Conservation (phyloP, 2,113 vertebrate species). For the Malurus elegans region DNA sequence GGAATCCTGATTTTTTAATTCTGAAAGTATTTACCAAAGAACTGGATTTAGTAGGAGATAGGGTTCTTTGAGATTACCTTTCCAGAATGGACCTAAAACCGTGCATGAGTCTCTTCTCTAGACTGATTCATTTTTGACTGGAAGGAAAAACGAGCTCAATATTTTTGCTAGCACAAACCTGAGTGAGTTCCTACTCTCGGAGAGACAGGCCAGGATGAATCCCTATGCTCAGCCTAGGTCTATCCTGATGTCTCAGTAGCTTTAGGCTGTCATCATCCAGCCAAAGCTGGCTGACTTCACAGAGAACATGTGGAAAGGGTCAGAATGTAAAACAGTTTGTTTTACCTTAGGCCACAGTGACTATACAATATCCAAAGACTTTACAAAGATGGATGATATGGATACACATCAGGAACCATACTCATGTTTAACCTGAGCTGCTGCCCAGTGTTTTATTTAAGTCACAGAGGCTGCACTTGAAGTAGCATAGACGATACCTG, state of each 20-base stretch:
- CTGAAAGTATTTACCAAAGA: neutral
- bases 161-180: neutral
- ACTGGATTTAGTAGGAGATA: neutral
- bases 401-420: neutral
- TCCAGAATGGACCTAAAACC: neutral
- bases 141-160: neutral
- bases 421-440: neutral
- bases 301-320: neutral
- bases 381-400: rapidly evolving
- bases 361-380: neutral
- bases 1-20: neutral
- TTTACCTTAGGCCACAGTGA: neutral
- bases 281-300: neutral
- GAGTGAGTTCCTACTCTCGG: neutral
- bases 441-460: neutral
- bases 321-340: neutral
- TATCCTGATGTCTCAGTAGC: neutral
- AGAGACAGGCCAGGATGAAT: neutral
- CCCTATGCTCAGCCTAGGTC: neutral
- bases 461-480: neutral
- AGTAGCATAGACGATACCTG: neutral
- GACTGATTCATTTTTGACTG: neutral
- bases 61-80: rapidly evolving
- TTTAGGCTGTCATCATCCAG: neutral
- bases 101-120: neutral